phyloP scores from a whole-genome alignment of 2,888 invertebrate genomes.

The Agonopterix subpropinquella region DNA sequence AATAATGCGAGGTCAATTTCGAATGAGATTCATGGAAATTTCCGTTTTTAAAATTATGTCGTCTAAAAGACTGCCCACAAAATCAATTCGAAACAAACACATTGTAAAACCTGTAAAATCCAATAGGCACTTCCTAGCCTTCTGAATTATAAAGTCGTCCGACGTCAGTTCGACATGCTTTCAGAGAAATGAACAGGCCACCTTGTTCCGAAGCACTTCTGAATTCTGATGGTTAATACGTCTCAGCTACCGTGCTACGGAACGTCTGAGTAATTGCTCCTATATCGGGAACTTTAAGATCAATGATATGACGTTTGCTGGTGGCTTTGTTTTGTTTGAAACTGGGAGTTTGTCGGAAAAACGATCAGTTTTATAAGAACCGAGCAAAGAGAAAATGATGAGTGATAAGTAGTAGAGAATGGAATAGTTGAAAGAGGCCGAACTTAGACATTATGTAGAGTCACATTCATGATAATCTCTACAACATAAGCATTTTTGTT shows the following conservation, averaged over 20 bases:
- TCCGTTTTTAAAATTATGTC: too few relatives aligned
- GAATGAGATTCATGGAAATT: too few relatives aligned
- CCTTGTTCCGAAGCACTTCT: conserved; percentile 26
- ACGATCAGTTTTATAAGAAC: too few relatives aligned
- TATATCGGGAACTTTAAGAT: conserved; percentile 23
- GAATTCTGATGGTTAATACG: conserved; percentile 34
- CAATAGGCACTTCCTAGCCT: conserved; percentile 18
- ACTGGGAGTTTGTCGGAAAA: too few relatives aligned
- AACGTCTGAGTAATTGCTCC: conserved; percentile 46
- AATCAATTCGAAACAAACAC: not conserved
- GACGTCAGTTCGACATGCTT: conserved; percentile 43
- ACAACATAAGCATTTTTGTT: too few relatives aligned
- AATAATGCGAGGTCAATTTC: too few relatives aligned
- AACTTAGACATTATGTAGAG: too few relatives aligned
- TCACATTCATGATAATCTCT: too few relatives aligned
- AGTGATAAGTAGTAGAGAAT: too few relatives aligned
- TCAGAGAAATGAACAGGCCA: conserved; percentile 54
- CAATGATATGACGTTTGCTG: conserved; percentile 2
- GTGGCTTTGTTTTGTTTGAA: not conserved
- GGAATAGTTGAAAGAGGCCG: too few relatives aligned
- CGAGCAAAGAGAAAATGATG: too few relatives aligned
- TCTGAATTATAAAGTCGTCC: conserved; percentile 46
- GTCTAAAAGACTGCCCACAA: too few relatives aligned
- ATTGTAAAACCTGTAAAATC: conserved; percentile 16
- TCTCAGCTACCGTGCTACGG: conserved; percentile 17